A percentile compares a stretch with the other conserved stretches of the same genome.
phyloP scores from a whole-genome alignment of 2,113 vertebrate species.

The Enhydra lutris region DNA sequence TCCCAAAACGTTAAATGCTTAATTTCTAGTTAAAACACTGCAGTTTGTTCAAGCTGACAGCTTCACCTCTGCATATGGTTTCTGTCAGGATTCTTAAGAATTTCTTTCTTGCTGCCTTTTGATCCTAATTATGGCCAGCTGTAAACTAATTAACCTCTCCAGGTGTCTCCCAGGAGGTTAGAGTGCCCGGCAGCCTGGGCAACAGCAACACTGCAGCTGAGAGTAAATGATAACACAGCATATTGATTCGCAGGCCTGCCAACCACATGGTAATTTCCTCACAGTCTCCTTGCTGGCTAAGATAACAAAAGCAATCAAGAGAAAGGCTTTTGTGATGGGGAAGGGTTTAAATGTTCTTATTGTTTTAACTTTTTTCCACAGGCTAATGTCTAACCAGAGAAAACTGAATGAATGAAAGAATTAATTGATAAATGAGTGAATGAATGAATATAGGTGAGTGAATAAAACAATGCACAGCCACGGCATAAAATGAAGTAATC shows the following conservation, averaged over 20 bases:
- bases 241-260: slow-evolving; percentile 19
- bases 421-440: neutral
- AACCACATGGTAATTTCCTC: neutral
- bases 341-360: neutral
- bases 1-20: neutral
- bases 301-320: slow-evolving; percentile 61
- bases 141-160: slow-evolving; percentile 67
- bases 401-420: neutral
- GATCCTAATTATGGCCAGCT: slow-evolving; percentile 62
- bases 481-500: neutral
- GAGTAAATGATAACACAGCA: slow-evolving; percentile 50
- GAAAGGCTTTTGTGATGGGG: neutral
- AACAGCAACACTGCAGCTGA: neutral
- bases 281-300: neutral
- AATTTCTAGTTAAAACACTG: neutral
- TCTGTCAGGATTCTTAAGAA: neutral
- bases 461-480: neutral
- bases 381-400: neutral
- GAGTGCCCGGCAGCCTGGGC: neutral
- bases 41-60: neutral
- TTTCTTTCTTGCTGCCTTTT: slow-evolving; percentile 30
- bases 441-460: neutral
- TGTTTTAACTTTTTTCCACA: neutral
- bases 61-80: neutral
- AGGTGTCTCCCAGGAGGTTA: slow-evolving; percentile 29